Percentiles rank a stretch among this genome's conserved stretches.
Conservation (phyloP, 2,888 invertebrate genomes). For the Heteropelma amictum region DNA sequence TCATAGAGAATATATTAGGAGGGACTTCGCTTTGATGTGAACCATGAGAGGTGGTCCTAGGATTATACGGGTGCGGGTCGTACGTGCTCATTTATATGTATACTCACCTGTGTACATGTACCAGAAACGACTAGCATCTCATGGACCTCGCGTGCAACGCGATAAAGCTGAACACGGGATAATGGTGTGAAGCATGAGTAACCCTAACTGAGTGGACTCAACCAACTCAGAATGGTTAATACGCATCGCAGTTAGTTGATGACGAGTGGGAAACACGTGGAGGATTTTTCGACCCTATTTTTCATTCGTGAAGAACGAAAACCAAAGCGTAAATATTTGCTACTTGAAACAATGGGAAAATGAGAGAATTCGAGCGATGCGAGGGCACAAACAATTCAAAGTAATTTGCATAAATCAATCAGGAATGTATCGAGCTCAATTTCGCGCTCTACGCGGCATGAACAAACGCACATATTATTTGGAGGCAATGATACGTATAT, state of each 20-base stretch:
- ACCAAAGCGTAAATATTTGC: neutral
- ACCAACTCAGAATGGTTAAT: conserved; percentile 13
- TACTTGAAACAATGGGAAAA: neutral
- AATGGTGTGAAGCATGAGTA: conserved; percentile 48
- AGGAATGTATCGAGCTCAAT: conserved; percentile 4
- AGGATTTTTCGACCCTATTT: neutral
- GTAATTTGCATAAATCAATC: conserved; percentile 41
- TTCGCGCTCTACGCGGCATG: neutral
- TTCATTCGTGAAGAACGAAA: neutral
- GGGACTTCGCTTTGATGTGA: conserved; percentile 73
- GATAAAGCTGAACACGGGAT: conserved; percentile 24
- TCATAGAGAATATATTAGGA: conserved; percentile 74
- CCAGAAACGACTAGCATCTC: conserved; percentile 19
- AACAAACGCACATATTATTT: conserved; percentile 7
- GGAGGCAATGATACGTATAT: neutral
- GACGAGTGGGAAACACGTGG: neutral
- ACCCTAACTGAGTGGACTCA: conserved; percentile 58
- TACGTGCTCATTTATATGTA: conserved; percentile 16
- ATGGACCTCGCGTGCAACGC: conserved; percentile 4
- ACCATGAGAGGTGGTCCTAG: conserved; percentile 59
- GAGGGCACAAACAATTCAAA: neutral
- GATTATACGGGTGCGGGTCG: conserved; percentile 66
- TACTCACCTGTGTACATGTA: conserved; percentile 28
- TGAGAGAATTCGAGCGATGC: neutral
- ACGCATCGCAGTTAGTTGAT: conserved; percentile 6